Evolutionary conservation across 2,797 vertebrate species (phyloP).

Genomic region (Ctenosaura bakeri): DNA sequence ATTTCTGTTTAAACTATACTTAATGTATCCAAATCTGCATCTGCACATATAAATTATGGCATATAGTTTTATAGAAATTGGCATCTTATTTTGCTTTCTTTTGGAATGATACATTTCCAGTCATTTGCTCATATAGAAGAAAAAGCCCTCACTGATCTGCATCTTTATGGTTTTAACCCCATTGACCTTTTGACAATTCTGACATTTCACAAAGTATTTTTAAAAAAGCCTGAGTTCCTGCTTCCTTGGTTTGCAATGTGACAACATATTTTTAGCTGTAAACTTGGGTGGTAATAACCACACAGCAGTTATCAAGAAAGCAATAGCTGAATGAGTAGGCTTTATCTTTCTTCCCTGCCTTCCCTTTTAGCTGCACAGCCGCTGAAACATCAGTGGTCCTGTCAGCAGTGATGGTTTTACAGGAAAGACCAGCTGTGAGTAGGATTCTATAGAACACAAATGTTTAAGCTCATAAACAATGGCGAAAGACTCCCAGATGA

Average conservation of each 20-base stretch:
- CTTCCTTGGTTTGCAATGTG: conserved; percentile 24
- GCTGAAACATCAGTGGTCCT: fast-evolving
- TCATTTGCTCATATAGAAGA: neutral
- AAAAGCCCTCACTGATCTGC: too few relatives aligned
- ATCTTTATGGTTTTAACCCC: neutral
- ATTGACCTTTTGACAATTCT: conserved; percentile 14
- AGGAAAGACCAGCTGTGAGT: conserved; percentile 64
- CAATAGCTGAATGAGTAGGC: conserved; percentile 27
- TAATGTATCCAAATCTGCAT: neutral
- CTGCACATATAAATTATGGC: neutral
- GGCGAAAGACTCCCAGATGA: neutral
- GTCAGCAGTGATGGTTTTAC: neutral
- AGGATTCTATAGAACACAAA: neutral
- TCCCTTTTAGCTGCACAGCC: conserved; percentile 57
- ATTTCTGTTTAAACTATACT: neutral
- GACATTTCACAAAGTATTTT: neutral
- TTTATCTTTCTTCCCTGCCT: conserved; percentile 52
- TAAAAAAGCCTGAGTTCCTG: conserved; percentile 9
- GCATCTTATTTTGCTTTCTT: neutral
- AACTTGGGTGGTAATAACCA: conserved; percentile 33
- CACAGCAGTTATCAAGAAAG: conserved; percentile 64
- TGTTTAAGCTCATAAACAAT: neutral
- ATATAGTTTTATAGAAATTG: neutral
- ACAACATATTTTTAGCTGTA: conserved; percentile 46
- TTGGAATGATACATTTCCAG: neutral